These are phyloP conservation scores for Ptychochromis oligacanthus DNA, from an alignment of 2,113 vertebrate species.

Conservation along the genomic window DNA sequence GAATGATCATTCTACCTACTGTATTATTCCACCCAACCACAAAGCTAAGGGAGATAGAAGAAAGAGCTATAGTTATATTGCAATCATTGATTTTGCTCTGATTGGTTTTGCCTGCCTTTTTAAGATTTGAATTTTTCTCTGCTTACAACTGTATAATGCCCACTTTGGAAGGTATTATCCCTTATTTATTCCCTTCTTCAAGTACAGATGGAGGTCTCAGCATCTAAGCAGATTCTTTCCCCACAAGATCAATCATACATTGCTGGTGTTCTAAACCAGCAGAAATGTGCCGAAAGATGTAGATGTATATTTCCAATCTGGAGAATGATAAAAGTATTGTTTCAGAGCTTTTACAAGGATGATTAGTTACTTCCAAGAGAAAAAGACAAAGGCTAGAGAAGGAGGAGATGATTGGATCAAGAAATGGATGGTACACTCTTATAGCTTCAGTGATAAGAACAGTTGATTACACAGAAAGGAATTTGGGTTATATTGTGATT, in stretches of 20 bases:
- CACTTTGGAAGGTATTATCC: background rate
- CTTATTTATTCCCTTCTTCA: background rate
- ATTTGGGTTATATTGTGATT: conserved; percentile 3
- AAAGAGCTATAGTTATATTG: background rate
- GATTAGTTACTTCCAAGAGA: conserved; percentile 21
- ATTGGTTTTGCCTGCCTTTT: background rate
- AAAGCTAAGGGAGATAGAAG: background rate
- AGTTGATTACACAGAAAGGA: conserved; percentile 28
- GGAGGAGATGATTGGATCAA: background rate
- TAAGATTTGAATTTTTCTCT: background rate
- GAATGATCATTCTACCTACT: background rate
- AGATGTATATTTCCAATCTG: background rate
- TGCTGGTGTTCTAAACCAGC: too few relatives aligned
- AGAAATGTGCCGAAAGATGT: fast-evolving
- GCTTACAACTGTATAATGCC: background rate
- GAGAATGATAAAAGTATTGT: background rate
- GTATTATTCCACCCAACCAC: background rate
- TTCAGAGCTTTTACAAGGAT: conserved; percentile 7
- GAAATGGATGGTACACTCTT: background rate
- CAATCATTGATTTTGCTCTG: background rate
- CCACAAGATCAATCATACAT: too few relatives aligned
- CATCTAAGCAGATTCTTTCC: background rate
- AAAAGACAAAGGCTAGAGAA: conserved; percentile 3
- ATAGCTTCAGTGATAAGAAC: conserved; percentile 13
- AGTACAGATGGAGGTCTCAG: background rate